These are phyloP conservation scores for Dryadula phaetusa DNA, from an alignment of 2,888 invertebrate genomes.

Conservation along the genomic window DNA sequence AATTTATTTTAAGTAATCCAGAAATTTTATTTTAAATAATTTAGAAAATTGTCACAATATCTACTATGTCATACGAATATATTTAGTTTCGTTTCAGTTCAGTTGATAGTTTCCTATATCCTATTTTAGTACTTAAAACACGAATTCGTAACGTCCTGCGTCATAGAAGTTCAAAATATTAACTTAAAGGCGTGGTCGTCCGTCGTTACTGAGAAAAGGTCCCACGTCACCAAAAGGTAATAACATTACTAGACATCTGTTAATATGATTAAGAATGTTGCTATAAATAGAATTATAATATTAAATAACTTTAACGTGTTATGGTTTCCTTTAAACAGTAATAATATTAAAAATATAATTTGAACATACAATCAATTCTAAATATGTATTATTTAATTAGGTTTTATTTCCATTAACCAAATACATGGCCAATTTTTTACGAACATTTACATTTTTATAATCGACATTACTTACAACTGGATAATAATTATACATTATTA, in stretches of 20 bases:
- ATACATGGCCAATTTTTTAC: too few relatives aligned
- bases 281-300: slow-evolving; percentile 7
- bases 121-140: slow-evolving; percentile 2
- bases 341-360: too few relatives aligned
- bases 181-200: slow-evolving; percentile 18
- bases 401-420: too few relatives aligned
- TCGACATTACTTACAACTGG: too few relatives aligned
- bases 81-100: not conserved
- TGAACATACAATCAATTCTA: too few relatives aligned
- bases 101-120: not conserved
- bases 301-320: not conserved
- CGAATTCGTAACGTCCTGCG: not conserved
- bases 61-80: not conserved
- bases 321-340: too few relatives aligned
- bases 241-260: slow-evolving; percentile 11
- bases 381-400: too few relatives aligned
- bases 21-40: too few relatives aligned
- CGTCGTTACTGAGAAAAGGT: slow-evolving; percentile 21
- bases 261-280: not conserved
- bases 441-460: too few relatives aligned
- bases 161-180: slow-evolving; percentile 8
- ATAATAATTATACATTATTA: too few relatives aligned
- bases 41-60: not conserved
- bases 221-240: slow-evolving; percentile 24
- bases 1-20: too few relatives aligned